Base-by-base conservation (phyloP, 2,888 invertebrate genomes). In the Chrysopilus asiliformis region DNA sequence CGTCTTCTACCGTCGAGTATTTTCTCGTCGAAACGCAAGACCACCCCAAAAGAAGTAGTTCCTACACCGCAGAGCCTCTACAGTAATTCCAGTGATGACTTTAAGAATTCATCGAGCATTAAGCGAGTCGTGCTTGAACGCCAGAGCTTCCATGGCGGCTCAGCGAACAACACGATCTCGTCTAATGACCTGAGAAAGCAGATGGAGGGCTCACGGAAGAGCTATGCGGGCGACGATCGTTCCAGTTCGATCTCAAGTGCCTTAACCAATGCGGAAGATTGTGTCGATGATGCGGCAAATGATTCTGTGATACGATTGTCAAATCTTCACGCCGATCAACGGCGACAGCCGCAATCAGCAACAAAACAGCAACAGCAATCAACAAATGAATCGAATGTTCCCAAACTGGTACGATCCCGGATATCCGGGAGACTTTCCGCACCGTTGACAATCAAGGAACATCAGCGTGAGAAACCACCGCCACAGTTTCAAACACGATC, bases 21-120 rank as follows among this genome's bases (percentile, higher is more conserved):
- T 20, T 62, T 63, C 42, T 52, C 60, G 6, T 49, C 58, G 3
- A 52, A 55, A 25, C 53, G 58, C 20, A 58, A 55, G 47, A 62
- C 58, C 1, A 57, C 51, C 19, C 60, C 60, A 38, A 60, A 59
- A 46, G 52, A 51, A 32, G 44, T 39, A 20, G 41, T 47, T 32
- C 57, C 55, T 34, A 40, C 45, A 34, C 53, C 56, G 1, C 51
- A 52, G 8, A 43, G 43, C 6, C 34, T 55, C 1, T 56, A 54
- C 37, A 14, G 16, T 8, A 38, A 32, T 16, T 15, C 42, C 2
- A 15, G 16, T 8, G 22, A 16, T 8, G 30, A 32, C 2, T 15
- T 16, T 9, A 31, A 34, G n/a, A 34, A 34, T 19, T 41, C 40
- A 17, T 38, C 46, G 12, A 44, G 53, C 3, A 52, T 52, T 31